Evolutionary conservation across 2,113 vertebrate genomes (phyloP), one percentile per base, ranked within the genome.

Genomic region (Maccullochella peelii): DNA sequence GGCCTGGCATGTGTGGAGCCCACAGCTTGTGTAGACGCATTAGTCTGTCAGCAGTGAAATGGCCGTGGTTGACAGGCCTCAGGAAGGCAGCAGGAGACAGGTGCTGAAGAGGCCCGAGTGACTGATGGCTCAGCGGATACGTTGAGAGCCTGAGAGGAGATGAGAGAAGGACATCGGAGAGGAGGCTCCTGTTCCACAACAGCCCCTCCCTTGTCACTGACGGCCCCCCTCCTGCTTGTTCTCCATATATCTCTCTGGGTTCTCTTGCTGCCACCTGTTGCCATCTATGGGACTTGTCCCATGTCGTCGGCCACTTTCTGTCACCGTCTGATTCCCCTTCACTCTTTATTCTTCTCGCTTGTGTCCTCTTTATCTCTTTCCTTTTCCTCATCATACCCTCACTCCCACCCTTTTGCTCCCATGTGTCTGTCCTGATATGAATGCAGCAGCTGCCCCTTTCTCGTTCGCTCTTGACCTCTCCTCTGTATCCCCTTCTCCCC

Each of bases 21-120:
- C 47, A 0, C 73, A 44, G 82, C 72, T 74, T 30, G 15, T 47
- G 77, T 18, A 49, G 81, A 8, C 8, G 3, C 88, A 91, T 94
- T 87, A 93, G 77, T 86, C 90, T 90, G 90, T 93, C 92, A 89
- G 79, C 89, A 9, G 66, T 54, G 73, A 81, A 86, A 87, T 89
- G 76, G 71, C 77, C 5, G 74, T 0, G 73, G 73, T 1, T 89
- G 92, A 92, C 84, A 59, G 87, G 84, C 86, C 75, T 86, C 91
- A 93, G 91, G 91, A 93, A 93, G 89, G 91, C 91, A 65, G 82
- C 63, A 20, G 89, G 73, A 57, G 93, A 91, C 90, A 92, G 91
- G 91, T 91, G 93, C 80, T 78, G 87, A 86, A 82, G 87, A 87
- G 86, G 82, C 78, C 89, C 15, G 82, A 21, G 85, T 93, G 89